Evolutionary conservation across 2,113 vertebrate genomes (phyloP).

Genomic region (Chloebia gouldiae): DNA sequence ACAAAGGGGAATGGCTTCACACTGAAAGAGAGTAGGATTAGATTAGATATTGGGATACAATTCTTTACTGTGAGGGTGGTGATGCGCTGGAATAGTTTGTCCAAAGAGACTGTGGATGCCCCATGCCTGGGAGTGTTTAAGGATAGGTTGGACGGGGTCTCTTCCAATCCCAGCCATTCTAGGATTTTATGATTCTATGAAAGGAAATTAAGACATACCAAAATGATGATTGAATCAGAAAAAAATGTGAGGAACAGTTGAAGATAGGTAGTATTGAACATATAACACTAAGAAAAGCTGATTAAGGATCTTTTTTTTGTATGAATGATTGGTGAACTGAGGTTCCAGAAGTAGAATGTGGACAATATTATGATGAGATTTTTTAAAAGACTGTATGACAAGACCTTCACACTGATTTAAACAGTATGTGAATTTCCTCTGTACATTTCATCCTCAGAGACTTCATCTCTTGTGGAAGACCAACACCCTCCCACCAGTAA

Average conservation of each 20-base stretch:
- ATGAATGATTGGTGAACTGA: not conserved
- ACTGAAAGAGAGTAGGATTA: not conserved
- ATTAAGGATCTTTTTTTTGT: not conserved
- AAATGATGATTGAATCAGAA: not conserved
- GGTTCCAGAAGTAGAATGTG: not conserved
- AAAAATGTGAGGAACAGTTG: not conserved
- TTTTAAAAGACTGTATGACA: not conserved
- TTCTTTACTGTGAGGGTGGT: not conserved
- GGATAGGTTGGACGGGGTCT: rapidly evolving
- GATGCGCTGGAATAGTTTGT: not conserved
- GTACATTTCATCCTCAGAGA: not conserved
- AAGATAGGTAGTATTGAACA: not conserved
- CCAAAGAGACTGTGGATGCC: not conserved
- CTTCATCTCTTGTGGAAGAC: not conserved
- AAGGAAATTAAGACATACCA: not conserved
- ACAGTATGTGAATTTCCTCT: not conserved
- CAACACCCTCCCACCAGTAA: not conserved
- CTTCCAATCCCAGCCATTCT: not conserved
- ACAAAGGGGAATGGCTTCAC: not conserved
- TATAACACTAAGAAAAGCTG: not conserved
- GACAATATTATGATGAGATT: not conserved
- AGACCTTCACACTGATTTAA: not conserved
- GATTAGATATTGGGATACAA: not conserved
- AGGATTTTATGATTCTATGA: not conserved
- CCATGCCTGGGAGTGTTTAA: not conserved